Evolutionary conservation across 2,797 vertebrate genomes (phyloP).

Genomic region (Merluccius polli): DNA sequence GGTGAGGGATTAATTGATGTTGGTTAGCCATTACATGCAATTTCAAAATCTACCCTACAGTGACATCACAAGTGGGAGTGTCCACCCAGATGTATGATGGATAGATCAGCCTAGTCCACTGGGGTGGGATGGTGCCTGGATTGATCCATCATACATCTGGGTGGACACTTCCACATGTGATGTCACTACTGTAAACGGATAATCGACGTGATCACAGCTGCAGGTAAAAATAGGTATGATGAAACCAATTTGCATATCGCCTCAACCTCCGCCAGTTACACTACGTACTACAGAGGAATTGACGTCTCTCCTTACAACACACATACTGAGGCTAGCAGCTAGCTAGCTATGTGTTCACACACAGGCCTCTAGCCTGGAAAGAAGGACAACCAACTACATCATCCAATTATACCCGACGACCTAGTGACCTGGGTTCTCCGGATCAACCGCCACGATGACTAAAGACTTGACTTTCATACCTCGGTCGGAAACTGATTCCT

Average conservation of each 20-base stretch:
- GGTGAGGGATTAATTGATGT: neutral
- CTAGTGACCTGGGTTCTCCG: neutral
- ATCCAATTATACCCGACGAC: neutral
- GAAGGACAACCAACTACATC: neutral
- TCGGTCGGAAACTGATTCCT: neutral
- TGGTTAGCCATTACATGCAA: neutral
- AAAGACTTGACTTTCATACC: neutral
- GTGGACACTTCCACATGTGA: neutral
- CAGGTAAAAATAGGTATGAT: neutral
- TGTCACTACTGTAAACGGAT: neutral
- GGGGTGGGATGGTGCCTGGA: neutral
- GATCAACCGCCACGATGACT: neutral
- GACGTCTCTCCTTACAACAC: neutral
- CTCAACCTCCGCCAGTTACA: neutral
- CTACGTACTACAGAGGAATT: neutral
- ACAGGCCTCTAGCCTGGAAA: neutral
- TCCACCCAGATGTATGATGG: neutral
- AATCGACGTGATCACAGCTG: neutral
- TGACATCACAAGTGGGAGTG: neutral
- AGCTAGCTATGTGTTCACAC: neutral
- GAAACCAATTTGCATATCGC: neutral
- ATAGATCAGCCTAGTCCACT: neutral
- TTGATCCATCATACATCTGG: neutral
- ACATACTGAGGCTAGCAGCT: neutral
- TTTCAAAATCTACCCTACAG: neutral